Evolutionary conservation across 1,140 invertebrate genomes (phyloP).

Genomic region (Formica selysi): DNA sequence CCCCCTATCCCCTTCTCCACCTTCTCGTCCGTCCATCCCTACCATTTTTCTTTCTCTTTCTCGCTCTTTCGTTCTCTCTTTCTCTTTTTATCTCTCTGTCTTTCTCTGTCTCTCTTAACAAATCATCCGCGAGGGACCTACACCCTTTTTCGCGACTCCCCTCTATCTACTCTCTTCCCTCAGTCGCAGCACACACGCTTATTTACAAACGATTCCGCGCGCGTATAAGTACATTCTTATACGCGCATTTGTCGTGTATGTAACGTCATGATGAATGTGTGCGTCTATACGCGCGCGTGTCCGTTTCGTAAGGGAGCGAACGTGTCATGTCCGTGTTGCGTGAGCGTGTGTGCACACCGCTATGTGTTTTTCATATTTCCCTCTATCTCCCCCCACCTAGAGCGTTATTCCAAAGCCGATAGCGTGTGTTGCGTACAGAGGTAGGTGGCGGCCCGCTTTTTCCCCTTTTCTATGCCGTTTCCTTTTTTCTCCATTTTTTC

Average conservation of each 20-base stretch:
- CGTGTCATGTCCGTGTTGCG: constrained; percentile 7
- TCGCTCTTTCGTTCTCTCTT: not conserved
- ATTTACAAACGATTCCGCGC: constrained; percentile 58
- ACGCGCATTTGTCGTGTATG: constrained; percentile 47
- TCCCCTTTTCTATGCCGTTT: constrained; percentile 73
- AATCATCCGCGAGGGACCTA: constrained; percentile 74
- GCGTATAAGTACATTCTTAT: constrained; percentile 53
- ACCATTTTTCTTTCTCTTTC: constrained; percentile 33
- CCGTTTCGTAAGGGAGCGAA: not conserved
- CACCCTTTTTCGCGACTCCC: constrained; percentile 75
- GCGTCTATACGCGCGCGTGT: not conserved
- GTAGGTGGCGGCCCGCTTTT: constrained; percentile 65
- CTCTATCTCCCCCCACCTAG: constrained; percentile 45
- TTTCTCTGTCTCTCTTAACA: constrained; percentile 52
- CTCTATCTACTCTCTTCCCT: constrained; percentile 55
- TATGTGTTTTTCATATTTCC: constrained; percentile 58
- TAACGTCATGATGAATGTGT: constrained; percentile 7
- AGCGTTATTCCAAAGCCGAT: constrained; percentile 64
- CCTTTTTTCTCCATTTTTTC: constrained; percentile 68
- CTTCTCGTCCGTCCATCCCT: constrained; percentile 63
- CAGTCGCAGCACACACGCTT: constrained; percentile 68
- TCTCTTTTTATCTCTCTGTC: not conserved
- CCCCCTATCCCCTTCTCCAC: constrained; percentile 60
- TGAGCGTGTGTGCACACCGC: constrained; percentile 51
- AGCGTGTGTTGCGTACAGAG: constrained; percentile 31